Evolutionary conservation across 2,797 vertebrate genomes (phyloP).

Genomic region (Sebastes matsubarae): DNA sequence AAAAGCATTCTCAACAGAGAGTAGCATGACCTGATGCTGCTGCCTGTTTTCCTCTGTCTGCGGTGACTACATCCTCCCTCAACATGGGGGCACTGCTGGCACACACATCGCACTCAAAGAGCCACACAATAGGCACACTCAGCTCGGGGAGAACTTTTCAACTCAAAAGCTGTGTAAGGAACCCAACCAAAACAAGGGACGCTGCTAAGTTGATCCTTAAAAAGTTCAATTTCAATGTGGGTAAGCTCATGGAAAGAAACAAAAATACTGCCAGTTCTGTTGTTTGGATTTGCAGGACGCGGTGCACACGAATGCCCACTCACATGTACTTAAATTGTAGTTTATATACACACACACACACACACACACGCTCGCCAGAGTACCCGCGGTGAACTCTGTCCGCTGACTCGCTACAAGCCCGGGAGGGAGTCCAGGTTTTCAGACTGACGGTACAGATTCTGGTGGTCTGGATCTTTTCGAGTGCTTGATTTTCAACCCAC

Average conservation of each 20-base stretch:
- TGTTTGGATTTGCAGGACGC: constrained; percentile 59
- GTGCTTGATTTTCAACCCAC: constrained; percentile 42
- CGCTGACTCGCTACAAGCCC: constrained; percentile 24
- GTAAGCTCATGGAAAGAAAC: constrained; percentile 51
- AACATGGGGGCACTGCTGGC: constrained; percentile 37
- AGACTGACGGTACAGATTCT: constrained; percentile 50
- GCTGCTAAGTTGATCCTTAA: constrained; percentile 50
- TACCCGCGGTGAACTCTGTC: constrained; percentile 56
- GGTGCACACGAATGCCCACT: constrained; percentile 39
- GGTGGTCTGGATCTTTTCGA: constrained; percentile 55
- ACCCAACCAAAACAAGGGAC: constrained; percentile 58
- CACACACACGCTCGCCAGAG: constrained; percentile 10
- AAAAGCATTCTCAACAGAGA: constrained; percentile 69
- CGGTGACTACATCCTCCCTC: constrained; percentile 39
- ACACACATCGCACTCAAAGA: constrained; percentile 17
- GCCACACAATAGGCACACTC: constrained; percentile 48
- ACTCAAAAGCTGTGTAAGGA: constrained; percentile 44
- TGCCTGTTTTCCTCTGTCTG: constrained; percentile 52
- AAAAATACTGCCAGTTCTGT: constrained; percentile 42
- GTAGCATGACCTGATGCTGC: constrained; percentile 56
- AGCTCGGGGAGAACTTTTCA: constrained; percentile 61
- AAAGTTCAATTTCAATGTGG: constrained; percentile 61
- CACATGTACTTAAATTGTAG: constrained; percentile 35
- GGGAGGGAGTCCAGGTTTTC: constrained; percentile 45
- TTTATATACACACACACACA: constrained; percentile 1